Conservation (phyloP, 2,888 invertebrate genomes). For the Hymenopus coronatus region DNA sequence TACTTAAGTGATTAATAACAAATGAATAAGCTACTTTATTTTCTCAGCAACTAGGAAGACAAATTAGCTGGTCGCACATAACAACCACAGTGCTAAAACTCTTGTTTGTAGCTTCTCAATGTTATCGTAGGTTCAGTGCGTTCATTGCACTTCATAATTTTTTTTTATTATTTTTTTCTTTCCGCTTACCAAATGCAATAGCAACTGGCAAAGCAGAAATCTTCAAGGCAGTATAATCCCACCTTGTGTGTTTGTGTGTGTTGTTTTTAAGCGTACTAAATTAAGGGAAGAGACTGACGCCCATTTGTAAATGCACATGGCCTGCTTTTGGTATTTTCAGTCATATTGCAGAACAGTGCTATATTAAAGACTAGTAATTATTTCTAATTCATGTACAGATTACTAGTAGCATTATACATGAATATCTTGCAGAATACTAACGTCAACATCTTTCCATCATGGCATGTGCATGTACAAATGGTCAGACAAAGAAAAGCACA, state of each 20-base stretch:
- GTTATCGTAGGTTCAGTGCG: slow-evolving; percentile 1
- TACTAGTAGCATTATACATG: not conserved
- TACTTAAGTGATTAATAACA: slow-evolving; percentile 12
- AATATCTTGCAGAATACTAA: not conserved
- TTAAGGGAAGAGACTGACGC: slow-evolving; percentile 36
- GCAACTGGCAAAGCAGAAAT: slow-evolving; percentile 31
- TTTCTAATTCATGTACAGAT: not conserved
- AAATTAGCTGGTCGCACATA: slow-evolving; percentile 28
- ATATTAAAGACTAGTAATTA: not conserved
- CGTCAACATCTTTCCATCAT: not conserved
- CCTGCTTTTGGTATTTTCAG: not conserved
- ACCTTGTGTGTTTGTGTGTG: slow-evolving; percentile 3
- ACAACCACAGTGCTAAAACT: slow-evolving; percentile 18
- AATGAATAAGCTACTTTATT: slow-evolving; percentile 28
- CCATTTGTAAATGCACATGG: slow-evolving; percentile 17
- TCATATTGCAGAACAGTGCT: not conserved
- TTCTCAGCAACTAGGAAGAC: slow-evolving; percentile 37
- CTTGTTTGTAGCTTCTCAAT: slow-evolving; percentile 5
- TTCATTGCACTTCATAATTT: not conserved
- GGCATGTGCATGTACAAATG: not conserved
- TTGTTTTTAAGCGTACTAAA: slow-evolving; percentile 37
- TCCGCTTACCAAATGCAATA: slow-evolving; percentile 33
- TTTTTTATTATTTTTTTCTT: slow-evolving; percentile 13
- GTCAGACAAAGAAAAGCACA: slow-evolving; percentile 24
- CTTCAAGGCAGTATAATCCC: slow-evolving; percentile 29